Base-by-base conservation (phyloP, 2,888 invertebrate genomes). In the Anaspis maculata region DNA sequence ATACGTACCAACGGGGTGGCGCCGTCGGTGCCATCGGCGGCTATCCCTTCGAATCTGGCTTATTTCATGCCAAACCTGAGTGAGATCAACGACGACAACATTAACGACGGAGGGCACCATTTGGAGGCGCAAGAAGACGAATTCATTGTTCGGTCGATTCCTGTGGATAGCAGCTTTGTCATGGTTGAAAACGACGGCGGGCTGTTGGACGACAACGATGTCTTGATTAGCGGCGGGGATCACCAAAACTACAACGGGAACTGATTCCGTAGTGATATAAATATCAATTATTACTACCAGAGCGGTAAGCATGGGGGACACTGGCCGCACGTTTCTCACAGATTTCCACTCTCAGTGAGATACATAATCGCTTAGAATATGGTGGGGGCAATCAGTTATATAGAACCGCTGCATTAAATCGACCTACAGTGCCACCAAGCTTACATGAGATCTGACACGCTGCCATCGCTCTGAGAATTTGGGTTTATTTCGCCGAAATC, bases 241-340 rank as follows among this genome's bases (percentile, higher is more conserved):
- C n/a, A n/a, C n/a, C 50, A 52, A 23, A 50, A 52, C 43, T 54
- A 46, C 41, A 49, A 42, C 30, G 44, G 44, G 42, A n/a, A n/a
- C n/a, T n/a, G n/a, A n/a, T n/a, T n/a, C n/a, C n/a, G n/a, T n/a
- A n/a, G n/a, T n/a, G n/a, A n/a, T n/a, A n/a, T n/a, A n/a, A n/a
- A n/a, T n/a, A n/a, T n/a, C n/a, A 24, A 24, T 24, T 6, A 19
- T 9, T 19, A 19, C 5, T 5, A 19, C 5, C 19, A 9, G 19
- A 19, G 19, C 5, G 19, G 5, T 5, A 19, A 9, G 19, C 19
- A 9, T 9, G 5, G 5, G 19, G 19, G 9, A 19, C 5, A 6
- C 19, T 5, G 9, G 5, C 19, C 19, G 19, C 9, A 19, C 19
- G 5, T 19, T 19, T 19, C 9, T 19, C 5, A 19, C 19, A 19